Percentiles rank a stretch among this genome's conserved stretches.
phyloP scores from a whole-genome alignment of 2,113 vertebrate species.

The Tachysurus fulvidraco region DNA sequence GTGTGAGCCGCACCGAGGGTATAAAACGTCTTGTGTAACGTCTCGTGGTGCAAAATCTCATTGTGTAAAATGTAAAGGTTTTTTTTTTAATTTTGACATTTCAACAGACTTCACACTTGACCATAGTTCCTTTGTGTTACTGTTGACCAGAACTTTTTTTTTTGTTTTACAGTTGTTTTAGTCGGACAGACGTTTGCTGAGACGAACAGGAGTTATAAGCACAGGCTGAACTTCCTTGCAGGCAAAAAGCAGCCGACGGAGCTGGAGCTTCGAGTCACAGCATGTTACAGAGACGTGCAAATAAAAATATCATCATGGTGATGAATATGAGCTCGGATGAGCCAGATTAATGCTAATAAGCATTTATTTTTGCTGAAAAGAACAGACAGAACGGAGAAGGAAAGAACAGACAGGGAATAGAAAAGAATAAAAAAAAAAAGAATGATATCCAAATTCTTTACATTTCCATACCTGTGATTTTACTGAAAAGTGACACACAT shows the following conservation, averaged over 20 bases:
- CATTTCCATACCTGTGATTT: conserved; percentile 23
- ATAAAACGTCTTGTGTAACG: neutral
- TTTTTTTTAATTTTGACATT: neutral
- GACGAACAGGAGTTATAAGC: neutral
- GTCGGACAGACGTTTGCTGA: neutral
- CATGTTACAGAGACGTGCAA: neutral
- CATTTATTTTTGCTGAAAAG: neutral
- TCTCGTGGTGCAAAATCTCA: neutral
- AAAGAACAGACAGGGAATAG: neutral
- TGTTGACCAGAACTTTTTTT: neutral
- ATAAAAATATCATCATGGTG: neutral
- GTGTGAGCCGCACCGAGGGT: no score
- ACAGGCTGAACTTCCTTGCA: neutral
- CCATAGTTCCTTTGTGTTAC: neutral
- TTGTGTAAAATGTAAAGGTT: neutral
- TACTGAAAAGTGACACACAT: conserved; percentile 21
- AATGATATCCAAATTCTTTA: conserved; percentile 15
- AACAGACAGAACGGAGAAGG: neutral
- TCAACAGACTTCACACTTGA: neutral
- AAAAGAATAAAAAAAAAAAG: neutral
- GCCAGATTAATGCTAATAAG: neutral
- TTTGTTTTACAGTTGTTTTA: neutral
- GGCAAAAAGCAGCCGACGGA: neutral
- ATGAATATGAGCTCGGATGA: neutral
- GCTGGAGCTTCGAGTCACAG: neutral